Conservation (phyloP, 2,888 invertebrate species). For the Pristionchus entomophagus region DNA sequence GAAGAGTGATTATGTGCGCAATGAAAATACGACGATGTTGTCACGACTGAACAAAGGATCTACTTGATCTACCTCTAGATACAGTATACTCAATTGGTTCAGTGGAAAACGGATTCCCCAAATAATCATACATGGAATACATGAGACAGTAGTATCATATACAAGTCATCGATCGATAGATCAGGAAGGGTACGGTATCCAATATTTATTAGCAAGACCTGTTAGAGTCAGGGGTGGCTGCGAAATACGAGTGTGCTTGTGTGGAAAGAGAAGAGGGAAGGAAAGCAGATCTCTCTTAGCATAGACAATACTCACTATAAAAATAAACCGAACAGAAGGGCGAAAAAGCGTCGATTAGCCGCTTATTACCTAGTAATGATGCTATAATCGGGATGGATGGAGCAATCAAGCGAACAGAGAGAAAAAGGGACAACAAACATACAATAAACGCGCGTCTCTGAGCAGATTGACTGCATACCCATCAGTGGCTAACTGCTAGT, state of each 20-base stretch:
- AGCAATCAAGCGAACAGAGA: background rate
- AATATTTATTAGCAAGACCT: constrained; percentile 1
- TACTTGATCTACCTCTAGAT: constrained; percentile 34
- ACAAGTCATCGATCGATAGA: constrained; percentile 10
- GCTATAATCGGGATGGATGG: too few species aligned
- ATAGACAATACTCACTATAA: background rate
- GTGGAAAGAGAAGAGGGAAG: background rate
- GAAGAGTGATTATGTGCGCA: constrained; percentile 26
- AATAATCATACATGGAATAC: constrained; percentile 36
- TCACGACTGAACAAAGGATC: background rate
- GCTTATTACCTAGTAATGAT: constrained; percentile 40
- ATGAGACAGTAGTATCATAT: constrained; percentile 29
- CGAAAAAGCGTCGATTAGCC: background rate
- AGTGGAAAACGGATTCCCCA: background rate
- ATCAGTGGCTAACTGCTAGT: background rate
- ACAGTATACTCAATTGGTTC: background rate
- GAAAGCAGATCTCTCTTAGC: constrained; percentile 18
- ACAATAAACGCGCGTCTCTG: background rate
- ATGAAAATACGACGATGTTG: background rate
- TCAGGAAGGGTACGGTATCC: background rate
- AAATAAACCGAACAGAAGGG: background rate
- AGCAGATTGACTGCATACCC: background rate
- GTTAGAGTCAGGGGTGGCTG: background rate
- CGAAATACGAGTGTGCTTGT: background rate
- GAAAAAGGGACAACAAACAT: background rate